Percentiles rank a stretch among this genome's conserved stretches.
These are phyloP conservation scores for Drosophila melanosoma DNA, from an alignment of 2,888 invertebrate genomes.

Conservation along the genomic window DNA sequence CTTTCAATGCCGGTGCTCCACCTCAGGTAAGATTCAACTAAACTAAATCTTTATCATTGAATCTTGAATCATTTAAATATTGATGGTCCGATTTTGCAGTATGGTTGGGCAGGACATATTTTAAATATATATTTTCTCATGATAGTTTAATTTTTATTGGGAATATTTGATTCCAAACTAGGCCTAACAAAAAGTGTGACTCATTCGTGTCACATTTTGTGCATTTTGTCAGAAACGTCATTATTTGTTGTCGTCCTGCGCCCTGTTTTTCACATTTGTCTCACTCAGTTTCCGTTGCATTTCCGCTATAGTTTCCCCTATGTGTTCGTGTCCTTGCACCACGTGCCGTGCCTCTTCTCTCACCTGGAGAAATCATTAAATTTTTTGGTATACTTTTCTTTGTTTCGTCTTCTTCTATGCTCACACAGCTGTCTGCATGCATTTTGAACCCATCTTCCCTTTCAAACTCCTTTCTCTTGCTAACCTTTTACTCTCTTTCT, in stretches of 20 bases:
- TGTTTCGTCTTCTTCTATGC: constrained; percentile 37
- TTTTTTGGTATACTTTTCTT: constrained; percentile 79
- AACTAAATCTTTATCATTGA: no score
- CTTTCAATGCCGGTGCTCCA: constrained; percentile 64
- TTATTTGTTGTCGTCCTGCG: constrained; percentile 53
- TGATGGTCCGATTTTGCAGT: background rate
- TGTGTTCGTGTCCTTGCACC: constrained; percentile 55
- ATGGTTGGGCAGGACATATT: background rate
- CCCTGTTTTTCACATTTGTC: constrained; percentile 42
- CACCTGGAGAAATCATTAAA: constrained; percentile 80
- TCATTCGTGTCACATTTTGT: constrained; percentile 34
- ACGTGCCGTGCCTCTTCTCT: constrained; percentile 34
- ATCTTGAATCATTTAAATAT: background rate
- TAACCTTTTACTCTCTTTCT: constrained; percentile 3
- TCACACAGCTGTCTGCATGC: constrained; percentile 55
- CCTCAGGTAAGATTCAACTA: constrained; percentile 56
- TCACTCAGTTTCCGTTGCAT: constrained; percentile 35
- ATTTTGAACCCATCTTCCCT: constrained; percentile 29
- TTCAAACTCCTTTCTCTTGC: constrained; percentile 15
- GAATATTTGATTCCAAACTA: constrained; percentile 10
- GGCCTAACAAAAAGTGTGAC: constrained; percentile 30
- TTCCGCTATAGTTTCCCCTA: constrained; percentile 31
- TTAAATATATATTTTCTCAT: background rate
- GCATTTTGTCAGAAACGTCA: constrained; percentile 54
- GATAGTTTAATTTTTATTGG: background rate